Percentiles rank a stretch among this genome's conserved stretches.
Evolutionary conservation across 2,113 vertebrate species (phyloP).

Genomic region (Thermophis baileyi): DNA sequence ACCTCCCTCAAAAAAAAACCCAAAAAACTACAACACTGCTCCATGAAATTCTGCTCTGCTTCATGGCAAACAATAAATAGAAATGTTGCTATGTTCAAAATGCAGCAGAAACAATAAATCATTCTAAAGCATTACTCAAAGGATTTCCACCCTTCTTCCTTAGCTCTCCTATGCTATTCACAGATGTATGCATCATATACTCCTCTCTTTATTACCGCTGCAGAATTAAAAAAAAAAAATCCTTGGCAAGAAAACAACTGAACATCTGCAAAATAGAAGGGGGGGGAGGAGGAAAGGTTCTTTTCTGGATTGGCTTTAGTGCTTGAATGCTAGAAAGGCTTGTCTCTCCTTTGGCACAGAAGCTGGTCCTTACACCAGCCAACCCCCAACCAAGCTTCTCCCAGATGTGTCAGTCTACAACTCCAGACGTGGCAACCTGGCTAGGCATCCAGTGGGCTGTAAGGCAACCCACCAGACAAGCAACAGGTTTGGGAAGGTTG

Average conservation of each 20-base stretch:
- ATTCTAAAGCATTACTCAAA: constrained; percentile 18
- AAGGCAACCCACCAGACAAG: neutral
- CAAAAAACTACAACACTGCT: neutral
- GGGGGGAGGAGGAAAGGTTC: neutral
- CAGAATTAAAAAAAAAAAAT: neutral
- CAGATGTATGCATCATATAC: constrained; percentile 39
- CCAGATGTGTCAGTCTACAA: neutral
- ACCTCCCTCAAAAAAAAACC: constrained; percentile 17
- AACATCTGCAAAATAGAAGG: constrained; percentile 53
- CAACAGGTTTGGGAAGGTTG: neutral
- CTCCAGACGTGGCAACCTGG: neutral
- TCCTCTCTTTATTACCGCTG: constrained; percentile 31
- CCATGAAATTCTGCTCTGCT: neutral
- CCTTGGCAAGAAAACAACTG: constrained; percentile 54
- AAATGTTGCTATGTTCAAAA: neutral
- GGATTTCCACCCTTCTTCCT: constrained; percentile 25
- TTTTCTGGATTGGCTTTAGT: constrained; percentile 37
- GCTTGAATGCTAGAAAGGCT: constrained; percentile 39
- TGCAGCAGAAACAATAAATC: constrained; percentile 29
- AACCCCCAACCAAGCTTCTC: neutral
- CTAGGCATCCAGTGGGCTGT: neutral
- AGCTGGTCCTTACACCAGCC: neutral
- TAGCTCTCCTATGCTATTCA: constrained; percentile 35
- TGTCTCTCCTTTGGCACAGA: neutral
- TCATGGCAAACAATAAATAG: neutral